Conservation (phyloP, 2,113 vertebrate genomes). For the Serinus canaria region DNA sequence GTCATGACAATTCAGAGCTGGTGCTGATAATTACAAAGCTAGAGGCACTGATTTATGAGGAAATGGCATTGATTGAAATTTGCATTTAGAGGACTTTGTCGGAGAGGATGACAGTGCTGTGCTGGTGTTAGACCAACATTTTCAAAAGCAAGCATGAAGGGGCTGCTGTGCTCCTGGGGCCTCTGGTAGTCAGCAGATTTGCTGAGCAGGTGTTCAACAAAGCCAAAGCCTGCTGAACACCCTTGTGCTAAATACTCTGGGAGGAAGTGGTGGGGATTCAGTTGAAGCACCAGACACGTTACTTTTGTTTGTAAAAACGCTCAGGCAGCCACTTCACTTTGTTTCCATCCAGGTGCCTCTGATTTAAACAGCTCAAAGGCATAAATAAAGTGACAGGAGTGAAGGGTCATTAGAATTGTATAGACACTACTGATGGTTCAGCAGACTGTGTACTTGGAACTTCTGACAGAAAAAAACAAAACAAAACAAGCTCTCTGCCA, state of each 20-base stretch:
- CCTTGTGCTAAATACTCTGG: neutral
- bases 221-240: neutral
- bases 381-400: neutral
- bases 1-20: neutral
- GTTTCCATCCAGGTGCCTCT: slow-evolving; percentile 16
- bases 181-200: neutral
- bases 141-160: neutral
- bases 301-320: neutral
- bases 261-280: neutral
- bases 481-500: neutral
- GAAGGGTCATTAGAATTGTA: neutral
- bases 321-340: neutral
- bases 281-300: neutral
- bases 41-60: slow-evolving; percentile 23
- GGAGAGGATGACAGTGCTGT: neutral
- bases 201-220: slow-evolving; percentile 44
- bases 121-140: neutral
- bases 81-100: slow-evolving; percentile 34
- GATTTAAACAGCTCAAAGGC: slow-evolving; percentile 21
- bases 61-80: slow-evolving; percentile 46
- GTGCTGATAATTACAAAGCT: neutral
- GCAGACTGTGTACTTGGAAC: neutral
- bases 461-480: neutral
- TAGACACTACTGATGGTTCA: neutral
- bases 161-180: neutral